Percentiles rank a stretch among this genome's conserved stretches.
Evolutionary conservation across 2,797 vertebrate genomes (phyloP).

Genomic region (Carapus acus): DNA sequence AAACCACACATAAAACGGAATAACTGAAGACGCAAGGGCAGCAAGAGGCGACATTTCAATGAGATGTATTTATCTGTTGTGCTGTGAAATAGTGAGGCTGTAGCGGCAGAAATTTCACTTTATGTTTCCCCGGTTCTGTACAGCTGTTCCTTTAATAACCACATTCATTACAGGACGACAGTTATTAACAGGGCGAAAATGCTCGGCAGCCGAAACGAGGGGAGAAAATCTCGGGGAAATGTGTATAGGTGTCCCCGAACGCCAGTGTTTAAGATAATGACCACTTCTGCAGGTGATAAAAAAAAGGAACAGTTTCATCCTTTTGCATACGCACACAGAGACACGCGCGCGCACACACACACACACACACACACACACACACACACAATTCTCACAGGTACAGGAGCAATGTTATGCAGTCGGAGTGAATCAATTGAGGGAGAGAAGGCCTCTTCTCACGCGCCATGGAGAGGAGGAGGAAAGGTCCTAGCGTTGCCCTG

Average conservation of each 20-base stretch:
- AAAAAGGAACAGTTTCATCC: slow-evolving; percentile 37
- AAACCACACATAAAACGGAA: slow-evolving; percentile 53
- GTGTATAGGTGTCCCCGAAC: slow-evolving; percentile 29
- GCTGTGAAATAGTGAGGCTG: slow-evolving; percentile 52
- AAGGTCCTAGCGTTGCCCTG: slow-evolving; percentile 34
- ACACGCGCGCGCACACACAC: slow-evolving; percentile 33
- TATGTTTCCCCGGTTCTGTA: slow-evolving; percentile 54
- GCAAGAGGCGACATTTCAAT: slow-evolving; percentile 45
- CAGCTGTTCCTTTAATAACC: slow-evolving; percentile 70
- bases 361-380: too few relatives aligned
- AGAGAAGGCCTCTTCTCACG: slow-evolving; percentile 53
- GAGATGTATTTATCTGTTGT: slow-evolving; percentile 55
- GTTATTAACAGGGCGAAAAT: slow-evolving; percentile 61
- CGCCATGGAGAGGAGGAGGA: slow-evolving; percentile 29
- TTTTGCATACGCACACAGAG: slow-evolving; percentile 37
- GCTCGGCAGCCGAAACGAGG: slow-evolving; percentile 37
- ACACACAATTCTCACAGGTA: too few relatives aligned
- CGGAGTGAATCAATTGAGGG: slow-evolving; percentile 34
- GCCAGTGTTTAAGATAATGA: slow-evolving; percentile 59
- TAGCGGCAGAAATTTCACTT: slow-evolving; percentile 54
- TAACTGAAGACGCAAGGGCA: slow-evolving; percentile 36
- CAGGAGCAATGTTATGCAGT: slow-evolving; percentile 24
- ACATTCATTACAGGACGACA: slow-evolving; percentile 66
- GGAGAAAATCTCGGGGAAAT: slow-evolving; percentile 37
- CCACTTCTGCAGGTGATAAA: slow-evolving; percentile 49